A percentile compares a stretch with the other conserved stretches of the same genome.
phyloP scores from a whole-genome alignment of 2,888 invertebrate species.

The Spodoptera picta region DNA sequence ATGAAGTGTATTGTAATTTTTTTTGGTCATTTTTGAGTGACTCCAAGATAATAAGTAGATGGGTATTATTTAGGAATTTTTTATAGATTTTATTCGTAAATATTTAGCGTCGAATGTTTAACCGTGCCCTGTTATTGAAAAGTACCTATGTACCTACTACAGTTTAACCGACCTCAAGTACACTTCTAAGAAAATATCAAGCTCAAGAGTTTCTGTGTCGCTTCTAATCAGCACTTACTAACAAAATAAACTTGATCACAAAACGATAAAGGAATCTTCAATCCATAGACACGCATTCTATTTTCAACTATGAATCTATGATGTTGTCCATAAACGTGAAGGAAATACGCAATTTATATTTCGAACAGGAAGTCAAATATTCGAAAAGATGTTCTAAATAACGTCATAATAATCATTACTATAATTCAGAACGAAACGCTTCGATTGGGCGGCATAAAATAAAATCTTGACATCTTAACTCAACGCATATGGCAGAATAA shows the following conservation, averaged over 20 bases:
- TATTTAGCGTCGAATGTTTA: no score
- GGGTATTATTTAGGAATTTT: no score
- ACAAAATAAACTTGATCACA: conserved; percentile 7
- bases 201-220: conserved; percentile 3
- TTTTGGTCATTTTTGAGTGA: no score
- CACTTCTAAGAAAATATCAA: no score
- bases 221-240: conserved; percentile 9
- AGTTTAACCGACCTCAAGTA: no score
- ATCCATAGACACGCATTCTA: conserved; percentile 8
- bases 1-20: no score
- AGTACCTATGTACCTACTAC: no score
- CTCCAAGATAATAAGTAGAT: no score
- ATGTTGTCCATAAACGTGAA: not conserved
- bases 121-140: no score
- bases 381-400: conserved; percentile 25
- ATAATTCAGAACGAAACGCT: conserved; percentile 35
- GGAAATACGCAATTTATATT: conserved; percentile 14
- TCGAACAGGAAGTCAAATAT: conserved; percentile 16
- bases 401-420: conserved; percentile 37
- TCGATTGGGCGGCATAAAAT: conserved; percentile 33
- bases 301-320: conserved; percentile 15
- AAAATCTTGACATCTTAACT: conserved; percentile 51
- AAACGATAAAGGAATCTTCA: not conserved
- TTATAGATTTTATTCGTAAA: no score
- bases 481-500: conserved; percentile 65